Evolutionary conservation across 2,797 vertebrate species (phyloP), one percentile per base, ranked within the genome.

Genomic region (Setipinna tenuifilis): DNA sequence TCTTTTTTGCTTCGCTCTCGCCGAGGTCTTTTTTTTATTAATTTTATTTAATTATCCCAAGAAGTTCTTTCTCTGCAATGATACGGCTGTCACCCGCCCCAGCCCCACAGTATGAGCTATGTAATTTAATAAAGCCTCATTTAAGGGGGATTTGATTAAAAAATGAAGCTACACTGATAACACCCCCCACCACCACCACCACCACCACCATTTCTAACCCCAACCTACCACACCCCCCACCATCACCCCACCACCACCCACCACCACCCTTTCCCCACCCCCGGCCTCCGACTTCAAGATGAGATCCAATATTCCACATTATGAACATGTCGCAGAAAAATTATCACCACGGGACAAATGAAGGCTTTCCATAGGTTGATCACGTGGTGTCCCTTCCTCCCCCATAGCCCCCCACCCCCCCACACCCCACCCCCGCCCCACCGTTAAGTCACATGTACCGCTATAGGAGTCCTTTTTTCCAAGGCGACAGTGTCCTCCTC

Each of bases 71-170:
- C 92, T 91, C 90, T 89, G 92, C 90, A 84, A 83, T 87, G 87
- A 92, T 89, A 89, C 90, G 87, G 88, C 92, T 90, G 91, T 78
- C 87, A 85, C 91, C 93, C 3, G 89, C 90, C 90, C 90, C 91
- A 91, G 93, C 95, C 95, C 95, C 95, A 93, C 92, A 93, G 94
- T 95, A 95, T 94, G 91, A 93, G 93, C 93, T 94, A 94, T 95
- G 94, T 96, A 96, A 96, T 96, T 96, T 95, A 96, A 96, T 96
- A 96, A 96, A 96, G 94, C 92, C 94, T 94, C 90, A 95, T 96
- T 96, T 95, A 94, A 96, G 91, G 94, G 93, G 93, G 92, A 94
- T 94, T 96, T 96, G 95, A 96, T 96, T 95, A 95, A 96, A 95
- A 96, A 96, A 96, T 96, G 94, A 96, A 95, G 95, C 94, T 94